Conservation (phyloP, 2,113 vertebrate species). For the Seriola aureovittata region DNA sequence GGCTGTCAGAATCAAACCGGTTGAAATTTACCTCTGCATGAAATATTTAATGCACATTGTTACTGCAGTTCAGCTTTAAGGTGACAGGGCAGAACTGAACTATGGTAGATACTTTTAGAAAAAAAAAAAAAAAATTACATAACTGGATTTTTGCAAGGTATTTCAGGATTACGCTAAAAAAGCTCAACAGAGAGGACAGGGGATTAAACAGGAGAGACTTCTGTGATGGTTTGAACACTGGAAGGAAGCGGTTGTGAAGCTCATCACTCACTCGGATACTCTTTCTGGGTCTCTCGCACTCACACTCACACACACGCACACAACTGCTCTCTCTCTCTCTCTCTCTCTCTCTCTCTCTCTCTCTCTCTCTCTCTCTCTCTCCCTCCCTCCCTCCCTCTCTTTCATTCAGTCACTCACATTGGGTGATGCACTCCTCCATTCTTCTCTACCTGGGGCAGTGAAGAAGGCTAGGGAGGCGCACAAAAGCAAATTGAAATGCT, state of each 20-base stretch:
- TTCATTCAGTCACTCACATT: slow-evolving; percentile 64
- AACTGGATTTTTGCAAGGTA: slow-evolving; percentile 67
- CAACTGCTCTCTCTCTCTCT: background rate
- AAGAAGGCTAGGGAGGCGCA: slow-evolving; percentile 73
- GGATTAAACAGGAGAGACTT: slow-evolving; percentile 67
- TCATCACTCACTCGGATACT: slow-evolving; percentile 59
- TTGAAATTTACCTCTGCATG: background rate
- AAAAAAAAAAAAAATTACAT: slow-evolving; percentile 50
- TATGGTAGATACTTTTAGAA: slow-evolving; percentile 34
- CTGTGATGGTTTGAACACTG: slow-evolving; percentile 67
- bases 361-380: background rate
- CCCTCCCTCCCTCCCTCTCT: slow-evolving; percentile 7
- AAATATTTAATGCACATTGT: slow-evolving; percentile 5
- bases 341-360: background rate
- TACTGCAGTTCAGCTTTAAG: slow-evolving; percentile 42
- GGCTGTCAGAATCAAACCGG: background rate
- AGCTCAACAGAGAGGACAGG: slow-evolving; percentile 48
- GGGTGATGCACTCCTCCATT: slow-evolving; percentile 75
- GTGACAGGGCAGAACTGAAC: slow-evolving; percentile 42
- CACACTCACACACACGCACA: slow-evolving; percentile 6
- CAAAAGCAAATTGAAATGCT: slow-evolving; percentile 86
- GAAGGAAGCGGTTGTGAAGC: slow-evolving; percentile 69
- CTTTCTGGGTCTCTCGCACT: slow-evolving; percentile 37
- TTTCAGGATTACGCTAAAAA: slow-evolving; percentile 65
- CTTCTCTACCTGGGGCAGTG: slow-evolving; percentile 80